A percentile compares a stretch with the other conserved stretches of the same genome.
Evolutionary conservation across 92 coral and sea anemone species (phyloP).

Genomic region (Nematostella vectensis): DNA sequence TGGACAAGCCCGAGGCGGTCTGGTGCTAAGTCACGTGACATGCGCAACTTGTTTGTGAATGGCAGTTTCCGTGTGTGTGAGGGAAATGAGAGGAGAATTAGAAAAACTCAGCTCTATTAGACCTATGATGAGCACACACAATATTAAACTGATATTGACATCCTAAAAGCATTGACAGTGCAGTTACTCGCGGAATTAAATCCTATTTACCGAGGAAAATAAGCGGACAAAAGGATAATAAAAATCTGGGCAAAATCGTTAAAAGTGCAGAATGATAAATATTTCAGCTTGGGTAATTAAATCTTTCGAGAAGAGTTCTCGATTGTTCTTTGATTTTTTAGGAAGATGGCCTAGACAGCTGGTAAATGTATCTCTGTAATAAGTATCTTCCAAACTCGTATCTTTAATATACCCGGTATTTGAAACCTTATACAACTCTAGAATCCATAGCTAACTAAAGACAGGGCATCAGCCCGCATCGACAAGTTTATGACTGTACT

Average conservation of each 20-base stretch:
- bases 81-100: constrained; percentile 2
- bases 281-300: too few species aligned
- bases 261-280: neutral
- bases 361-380: neutral
- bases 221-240: neutral
- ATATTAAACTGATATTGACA: constrained; percentile 6
- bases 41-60: neutral
- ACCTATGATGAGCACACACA: neutral
- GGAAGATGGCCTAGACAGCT: neutral
- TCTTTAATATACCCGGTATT: neutral
- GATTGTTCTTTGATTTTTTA: neutral
- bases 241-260: neutral
- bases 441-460: neutral
- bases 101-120: constrained; percentile 5
- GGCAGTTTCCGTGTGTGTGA: neutral
- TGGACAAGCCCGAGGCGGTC: neutral
- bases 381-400: neutral
- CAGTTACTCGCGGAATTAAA: neutral
- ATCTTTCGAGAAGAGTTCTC: neutral
- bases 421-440: neutral
- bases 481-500: too few species aligned
- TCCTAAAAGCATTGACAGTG: constrained; percentile 7
- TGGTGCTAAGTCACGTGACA: constrained; percentile 2
- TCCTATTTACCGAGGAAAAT: constrained; percentile 8
- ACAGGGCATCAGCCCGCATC: too few species aligned